phyloP scores from a whole-genome alignment of 2,113 vertebrate species.

The Pachycephala philippinensis region DNA sequence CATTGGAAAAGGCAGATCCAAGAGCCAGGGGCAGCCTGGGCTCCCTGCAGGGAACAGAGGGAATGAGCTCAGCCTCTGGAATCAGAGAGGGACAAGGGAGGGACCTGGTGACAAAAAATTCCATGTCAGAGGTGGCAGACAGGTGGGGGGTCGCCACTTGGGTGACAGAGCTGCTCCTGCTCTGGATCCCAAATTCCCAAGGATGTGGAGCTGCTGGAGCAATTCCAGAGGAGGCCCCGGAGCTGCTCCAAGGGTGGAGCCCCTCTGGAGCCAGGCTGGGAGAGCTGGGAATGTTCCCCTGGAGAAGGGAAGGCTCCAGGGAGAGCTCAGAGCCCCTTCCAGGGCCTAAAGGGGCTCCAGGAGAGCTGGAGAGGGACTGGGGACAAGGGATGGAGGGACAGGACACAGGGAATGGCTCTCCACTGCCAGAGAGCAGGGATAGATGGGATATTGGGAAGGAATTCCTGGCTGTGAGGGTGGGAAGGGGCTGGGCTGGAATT shows the following conservation, averaged over 20 bases:
- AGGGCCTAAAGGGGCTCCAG: not conserved
- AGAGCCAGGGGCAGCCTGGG: fast-evolving
- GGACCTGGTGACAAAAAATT: not conserved
- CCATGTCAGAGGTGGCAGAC: not conserved
- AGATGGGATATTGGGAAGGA: no score
- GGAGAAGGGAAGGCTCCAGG: not conserved
- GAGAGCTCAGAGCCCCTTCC: not conserved
- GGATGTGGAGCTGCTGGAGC: not conserved
- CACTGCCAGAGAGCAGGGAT: no score
- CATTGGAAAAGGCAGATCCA: not conserved
- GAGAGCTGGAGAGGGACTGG: not conserved
- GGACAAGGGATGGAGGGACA: no score
- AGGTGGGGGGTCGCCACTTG: no score
- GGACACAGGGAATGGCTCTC: no score
- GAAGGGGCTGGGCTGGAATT: no score
- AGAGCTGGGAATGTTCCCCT: not conserved
- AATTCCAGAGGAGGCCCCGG: not conserved
- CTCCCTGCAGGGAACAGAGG: not conserved
- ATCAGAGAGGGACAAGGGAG: no score
- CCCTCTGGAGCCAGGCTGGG: not conserved
- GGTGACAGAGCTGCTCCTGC: not conserved
- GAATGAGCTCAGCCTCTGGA: not conserved
- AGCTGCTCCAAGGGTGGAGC: not conserved
- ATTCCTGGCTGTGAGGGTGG: no score
- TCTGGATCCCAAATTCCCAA: not conserved